These are phyloP conservation scores for Tortrix viridana DNA, from an alignment of 2,888 invertebrate genomes.

Conservation along the genomic window DNA sequence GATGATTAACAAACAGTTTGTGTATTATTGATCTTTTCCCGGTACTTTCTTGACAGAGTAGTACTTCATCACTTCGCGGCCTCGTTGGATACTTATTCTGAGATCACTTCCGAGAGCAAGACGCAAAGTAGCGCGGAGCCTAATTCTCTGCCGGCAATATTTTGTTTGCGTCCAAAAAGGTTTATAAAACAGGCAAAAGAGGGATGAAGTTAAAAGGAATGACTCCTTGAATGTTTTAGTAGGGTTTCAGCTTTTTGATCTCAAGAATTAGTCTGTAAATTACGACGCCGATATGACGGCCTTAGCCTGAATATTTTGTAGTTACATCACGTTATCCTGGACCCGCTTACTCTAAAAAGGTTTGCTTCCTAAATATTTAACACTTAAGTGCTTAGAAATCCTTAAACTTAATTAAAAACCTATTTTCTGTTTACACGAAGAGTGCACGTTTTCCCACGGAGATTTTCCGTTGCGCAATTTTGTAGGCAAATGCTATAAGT, in stretches of 20 bases:
- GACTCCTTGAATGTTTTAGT: conserved; percentile 27
- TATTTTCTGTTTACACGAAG: conserved; percentile 9
- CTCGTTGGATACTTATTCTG: background rate
- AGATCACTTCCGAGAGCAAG: conserved; percentile 11
- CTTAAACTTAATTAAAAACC: conserved; percentile 12
- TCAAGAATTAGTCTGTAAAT: conserved; percentile 23
- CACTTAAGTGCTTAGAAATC: background rate
- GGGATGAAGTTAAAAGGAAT: conserved; percentile 31
- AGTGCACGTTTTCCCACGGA: conserved; percentile 21
- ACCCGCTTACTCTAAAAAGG: too few species aligned
- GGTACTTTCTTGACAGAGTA: too few species aligned
- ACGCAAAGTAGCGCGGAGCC: conserved; percentile 21
- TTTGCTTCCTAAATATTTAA: background rate
- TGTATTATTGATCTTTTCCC: too few species aligned
- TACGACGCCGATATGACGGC: background rate
- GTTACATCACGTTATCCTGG: too few species aligned
- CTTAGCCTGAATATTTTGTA: background rate
- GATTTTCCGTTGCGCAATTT: conserved; percentile 9
- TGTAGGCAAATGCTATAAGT: conserved; percentile 7
- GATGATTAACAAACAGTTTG: too few species aligned
- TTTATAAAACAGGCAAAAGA: conserved; percentile 26
- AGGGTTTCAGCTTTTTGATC: conserved; percentile 28
- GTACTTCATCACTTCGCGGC: conserved; percentile 41
- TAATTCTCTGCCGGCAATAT: conserved; percentile 28
- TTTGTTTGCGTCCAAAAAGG: conserved; percentile 28